Percentiles rank a stretch among this genome's conserved stretches.
Conservation (phyloP, 2,113 vertebrate species). For the Columba livia region DNA sequence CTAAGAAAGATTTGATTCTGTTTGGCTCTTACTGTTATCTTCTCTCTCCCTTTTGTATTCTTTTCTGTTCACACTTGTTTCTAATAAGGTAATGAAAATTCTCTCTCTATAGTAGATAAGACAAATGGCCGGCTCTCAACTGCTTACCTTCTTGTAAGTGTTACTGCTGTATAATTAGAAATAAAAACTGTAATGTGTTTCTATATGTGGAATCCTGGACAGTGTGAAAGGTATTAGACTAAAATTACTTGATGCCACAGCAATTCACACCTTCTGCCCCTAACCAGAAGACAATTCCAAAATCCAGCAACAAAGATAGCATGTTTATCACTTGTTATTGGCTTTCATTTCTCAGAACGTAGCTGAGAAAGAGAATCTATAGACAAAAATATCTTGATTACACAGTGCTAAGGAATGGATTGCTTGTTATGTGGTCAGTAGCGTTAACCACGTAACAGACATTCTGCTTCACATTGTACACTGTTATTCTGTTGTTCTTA, state of each 20-base stretch:
- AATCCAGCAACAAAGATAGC: not conserved
- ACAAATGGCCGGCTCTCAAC: not conserved
- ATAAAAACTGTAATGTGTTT: not conserved
- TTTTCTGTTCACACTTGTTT: not conserved
- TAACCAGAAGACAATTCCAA: not conserved
- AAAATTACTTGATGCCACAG: not conserved
- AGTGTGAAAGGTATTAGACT: not conserved
- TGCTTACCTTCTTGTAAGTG: not conserved
- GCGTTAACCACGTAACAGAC: not conserved
- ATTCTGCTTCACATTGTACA: not conserved
- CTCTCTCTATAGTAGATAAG: not conserved
- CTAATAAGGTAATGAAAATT: not conserved
- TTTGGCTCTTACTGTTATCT: not conserved
- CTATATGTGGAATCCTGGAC: not conserved
- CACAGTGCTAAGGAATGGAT: not conserved
- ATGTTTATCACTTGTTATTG: not conserved
- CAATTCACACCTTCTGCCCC: not conserved
- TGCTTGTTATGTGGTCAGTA: not conserved
- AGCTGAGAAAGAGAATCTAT: not conserved
- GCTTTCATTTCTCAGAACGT: not conserved
- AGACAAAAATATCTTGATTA: not conserved
- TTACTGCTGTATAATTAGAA: not conserved
- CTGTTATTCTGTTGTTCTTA: not conserved
- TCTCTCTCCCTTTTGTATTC: not conserved
- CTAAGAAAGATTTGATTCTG: not conserved